Conservation (phyloP, 2,797 vertebrate genomes). For the Nyctalus aviator region DNA sequence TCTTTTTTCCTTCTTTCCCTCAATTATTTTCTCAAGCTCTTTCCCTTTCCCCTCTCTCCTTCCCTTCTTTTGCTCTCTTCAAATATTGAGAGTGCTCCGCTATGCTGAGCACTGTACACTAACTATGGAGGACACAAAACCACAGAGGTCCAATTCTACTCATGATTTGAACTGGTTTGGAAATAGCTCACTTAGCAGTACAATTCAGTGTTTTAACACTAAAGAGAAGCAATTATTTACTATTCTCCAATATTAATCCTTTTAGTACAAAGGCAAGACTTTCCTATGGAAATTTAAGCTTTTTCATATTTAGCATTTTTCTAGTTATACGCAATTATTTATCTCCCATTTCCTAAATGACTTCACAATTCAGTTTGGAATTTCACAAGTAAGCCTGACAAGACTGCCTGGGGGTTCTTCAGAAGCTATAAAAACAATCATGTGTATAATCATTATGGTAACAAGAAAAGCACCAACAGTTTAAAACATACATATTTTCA, state of each 20-base stretch:
- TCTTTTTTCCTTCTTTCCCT: neutral
- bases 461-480: neutral
- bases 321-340: neutral
- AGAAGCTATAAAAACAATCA: neutral
- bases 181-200: neutral
- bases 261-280: constrained; percentile 34
- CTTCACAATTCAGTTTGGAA: constrained; percentile 41
- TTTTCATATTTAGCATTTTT: constrained; percentile 36
- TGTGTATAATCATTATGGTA: fast-evolving
- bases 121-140: neutral
- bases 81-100: neutral
- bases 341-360: neutral
- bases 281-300: neutral
- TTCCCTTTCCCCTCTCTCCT: neutral
- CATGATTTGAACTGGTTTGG: neutral
- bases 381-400: constrained; percentile 62
- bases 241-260: neutral
- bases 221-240: neutral
- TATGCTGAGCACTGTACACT: neutral
- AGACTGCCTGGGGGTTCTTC: fast-evolving
- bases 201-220: neutral
- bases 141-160: neutral
- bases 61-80: neutral
- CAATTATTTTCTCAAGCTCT: neutral
- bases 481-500: constrained; percentile 24